These are phyloP conservation scores for Ophion ellenae DNA, from an alignment of 2,888 invertebrate genomes.

Conservation along the genomic window DNA sequence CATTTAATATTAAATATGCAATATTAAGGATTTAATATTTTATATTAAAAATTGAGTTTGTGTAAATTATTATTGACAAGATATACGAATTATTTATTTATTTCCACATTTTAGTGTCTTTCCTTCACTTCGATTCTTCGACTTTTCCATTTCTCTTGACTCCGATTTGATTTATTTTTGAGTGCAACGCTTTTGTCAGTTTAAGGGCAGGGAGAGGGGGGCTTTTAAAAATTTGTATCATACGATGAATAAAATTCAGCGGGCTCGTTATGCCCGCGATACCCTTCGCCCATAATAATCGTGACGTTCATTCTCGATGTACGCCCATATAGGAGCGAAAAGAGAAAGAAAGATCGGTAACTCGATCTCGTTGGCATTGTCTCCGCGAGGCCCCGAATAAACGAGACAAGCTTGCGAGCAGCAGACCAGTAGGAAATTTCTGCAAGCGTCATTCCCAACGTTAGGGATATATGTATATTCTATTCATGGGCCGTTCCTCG, in stretches of 20 bases:
- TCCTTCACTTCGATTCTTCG: not conserved
- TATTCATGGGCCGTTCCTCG: constrained; percentile 24
- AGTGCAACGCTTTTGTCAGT: not conserved
- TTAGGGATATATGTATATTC: constrained; percentile 41
- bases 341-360: constrained; percentile 57
- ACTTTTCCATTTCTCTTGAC: not conserved
- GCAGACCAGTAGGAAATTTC: constrained; percentile 28
- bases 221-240: not conserved
- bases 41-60: not conserved
- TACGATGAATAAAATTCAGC: constrained; percentile 1
- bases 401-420: constrained; percentile 31
- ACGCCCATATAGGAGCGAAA: constrained; percentile 31
- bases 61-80: not conserved
- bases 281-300: constrained; percentile 20
- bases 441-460: constrained; percentile 38
- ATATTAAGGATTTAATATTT: too few species aligned
- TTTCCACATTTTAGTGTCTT: not conserved
- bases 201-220: not conserved
- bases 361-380: constrained; percentile 54
- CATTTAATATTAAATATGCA: too few species aligned
- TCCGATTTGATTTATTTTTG: not conserved
- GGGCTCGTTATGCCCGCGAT: constrained; percentile 16
- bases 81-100: not conserved
- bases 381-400: constrained; percentile 45
- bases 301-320: constrained; percentile 20